Evolutionary conservation across 2,888 invertebrate species (phyloP).

Genomic region (Biston betularia): DNA sequence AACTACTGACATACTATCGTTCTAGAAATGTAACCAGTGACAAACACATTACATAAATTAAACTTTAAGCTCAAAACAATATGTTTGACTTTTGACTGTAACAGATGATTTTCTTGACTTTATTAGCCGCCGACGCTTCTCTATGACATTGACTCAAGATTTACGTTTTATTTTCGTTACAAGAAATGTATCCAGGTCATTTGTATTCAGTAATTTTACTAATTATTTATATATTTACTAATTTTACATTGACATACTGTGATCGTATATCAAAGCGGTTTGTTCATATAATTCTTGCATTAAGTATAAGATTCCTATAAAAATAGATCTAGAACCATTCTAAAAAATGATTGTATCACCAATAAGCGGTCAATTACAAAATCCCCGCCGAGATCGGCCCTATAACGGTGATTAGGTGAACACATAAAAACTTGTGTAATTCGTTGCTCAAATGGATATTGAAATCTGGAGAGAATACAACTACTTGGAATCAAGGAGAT

Average conservation of each 20-base stretch:
- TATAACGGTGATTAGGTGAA: background rate
- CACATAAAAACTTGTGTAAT: slow-evolving; percentile 23
- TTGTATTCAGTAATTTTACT: background rate
- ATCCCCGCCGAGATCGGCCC: background rate
- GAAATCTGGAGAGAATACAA: slow-evolving; percentile 6
- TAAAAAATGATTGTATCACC: background rate
- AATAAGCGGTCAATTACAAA: background rate
- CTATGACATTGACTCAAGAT: too few species aligned
- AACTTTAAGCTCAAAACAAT: too few species aligned
- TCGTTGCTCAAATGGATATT: slow-evolving; percentile 31
- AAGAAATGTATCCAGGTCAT: background rate
- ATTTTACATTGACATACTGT: background rate
- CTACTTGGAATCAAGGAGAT: background rate
- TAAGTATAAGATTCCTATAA: slow-evolving; percentile 2
- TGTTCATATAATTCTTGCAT: slow-evolving; percentile 1
- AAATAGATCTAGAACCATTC: slow-evolving; percentile 2
- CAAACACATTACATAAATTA: too few species aligned
- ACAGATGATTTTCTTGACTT: too few species aligned
- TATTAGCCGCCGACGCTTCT: too few species aligned
- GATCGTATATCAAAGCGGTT: slow-evolving; percentile 1
- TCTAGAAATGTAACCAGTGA: too few species aligned
- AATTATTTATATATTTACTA: background rate
- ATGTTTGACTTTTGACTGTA: too few species aligned
- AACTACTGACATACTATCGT: too few species aligned
- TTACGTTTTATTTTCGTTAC: background rate